phyloP scores from a whole-genome alignment of 1,140 invertebrate genomes.

The Bathynomus jamesi region DNA sequence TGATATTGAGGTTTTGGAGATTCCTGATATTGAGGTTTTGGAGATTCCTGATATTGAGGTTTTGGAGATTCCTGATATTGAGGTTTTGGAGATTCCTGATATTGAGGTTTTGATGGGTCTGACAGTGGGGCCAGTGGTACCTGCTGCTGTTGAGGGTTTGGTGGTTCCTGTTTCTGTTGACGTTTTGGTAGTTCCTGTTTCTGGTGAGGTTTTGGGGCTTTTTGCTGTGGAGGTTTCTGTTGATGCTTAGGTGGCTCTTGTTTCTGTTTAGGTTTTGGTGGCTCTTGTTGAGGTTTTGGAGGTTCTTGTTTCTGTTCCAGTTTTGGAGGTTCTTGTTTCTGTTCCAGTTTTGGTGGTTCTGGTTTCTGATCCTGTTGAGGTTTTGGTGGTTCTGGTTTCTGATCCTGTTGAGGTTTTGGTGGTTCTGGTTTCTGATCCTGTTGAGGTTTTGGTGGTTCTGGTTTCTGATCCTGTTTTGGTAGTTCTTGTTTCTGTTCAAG shows the following conservation, averaged over 20 bases:
- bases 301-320: too few relatives aligned
- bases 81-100: background rate
- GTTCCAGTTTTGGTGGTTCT: too few relatives aligned
- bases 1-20: too few relatives aligned
- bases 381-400: background rate
- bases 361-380: too few relatives aligned
- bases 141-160: background rate
- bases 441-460: background rate
- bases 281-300: background rate
- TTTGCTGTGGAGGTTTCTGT: background rate
- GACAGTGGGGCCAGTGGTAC: background rate
- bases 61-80: too few relatives aligned
- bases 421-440: too few relatives aligned
- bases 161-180: conserved; percentile 4
- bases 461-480: background rate
- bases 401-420: background rate
- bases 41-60: too few relatives aligned
- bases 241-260: background rate
- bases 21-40: too few relatives aligned
- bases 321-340: too few relatives aligned
- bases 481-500: too few relatives aligned
- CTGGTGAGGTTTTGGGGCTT: background rate
- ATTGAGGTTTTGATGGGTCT: background rate
- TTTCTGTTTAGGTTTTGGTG: background rate
- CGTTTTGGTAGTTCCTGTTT: background rate